A percentile compares a stretch with the other conserved stretches of the same genome.
phyloP scores from a whole-genome alignment of 2,797 vertebrate species.

The Silurus aristotelis region DNA sequence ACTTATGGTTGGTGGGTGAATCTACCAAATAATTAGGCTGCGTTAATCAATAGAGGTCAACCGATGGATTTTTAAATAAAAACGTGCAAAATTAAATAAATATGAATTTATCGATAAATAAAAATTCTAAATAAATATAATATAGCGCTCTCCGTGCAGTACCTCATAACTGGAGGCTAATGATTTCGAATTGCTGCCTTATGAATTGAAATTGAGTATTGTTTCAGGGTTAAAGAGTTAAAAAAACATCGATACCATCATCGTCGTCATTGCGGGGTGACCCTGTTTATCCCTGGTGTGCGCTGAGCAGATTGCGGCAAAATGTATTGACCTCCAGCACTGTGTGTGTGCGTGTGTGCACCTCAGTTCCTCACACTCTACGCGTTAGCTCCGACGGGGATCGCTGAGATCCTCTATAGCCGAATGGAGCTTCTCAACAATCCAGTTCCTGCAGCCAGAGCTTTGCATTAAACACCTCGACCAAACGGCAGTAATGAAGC shows the following conservation, averaged over 20 bases:
- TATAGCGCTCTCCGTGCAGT: too few species aligned
- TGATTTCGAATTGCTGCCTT: neutral
- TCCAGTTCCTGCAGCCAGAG: neutral
- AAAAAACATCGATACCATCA: neutral
- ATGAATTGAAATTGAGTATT: neutral
- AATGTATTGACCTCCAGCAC: conserved; percentile 26
- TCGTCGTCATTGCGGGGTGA: neutral
- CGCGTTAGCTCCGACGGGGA: too few species aligned
- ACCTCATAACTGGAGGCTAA: too few species aligned
- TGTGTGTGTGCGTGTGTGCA: neutral
- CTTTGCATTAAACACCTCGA: conserved; percentile 9
- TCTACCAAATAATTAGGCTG: too few species aligned
- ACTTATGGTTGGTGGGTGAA: too few species aligned
- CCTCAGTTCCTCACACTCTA: too few species aligned
- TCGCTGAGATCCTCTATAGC: neutral
- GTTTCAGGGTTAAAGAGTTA: neutral
- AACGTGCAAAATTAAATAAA: too few species aligned
- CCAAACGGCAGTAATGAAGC: conserved; percentile 28
- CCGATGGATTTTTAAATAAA: too few species aligned
- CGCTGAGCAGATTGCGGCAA: neutral
- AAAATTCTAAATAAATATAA: too few species aligned
- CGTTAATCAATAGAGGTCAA: too few species aligned
- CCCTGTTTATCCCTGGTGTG: neutral
- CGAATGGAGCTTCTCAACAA: neutral
- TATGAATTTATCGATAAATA: too few species aligned